Evolutionary conservation across 2,888 invertebrate species (phyloP).

Genomic region (Caenorhabditis sulstoni): DNA sequence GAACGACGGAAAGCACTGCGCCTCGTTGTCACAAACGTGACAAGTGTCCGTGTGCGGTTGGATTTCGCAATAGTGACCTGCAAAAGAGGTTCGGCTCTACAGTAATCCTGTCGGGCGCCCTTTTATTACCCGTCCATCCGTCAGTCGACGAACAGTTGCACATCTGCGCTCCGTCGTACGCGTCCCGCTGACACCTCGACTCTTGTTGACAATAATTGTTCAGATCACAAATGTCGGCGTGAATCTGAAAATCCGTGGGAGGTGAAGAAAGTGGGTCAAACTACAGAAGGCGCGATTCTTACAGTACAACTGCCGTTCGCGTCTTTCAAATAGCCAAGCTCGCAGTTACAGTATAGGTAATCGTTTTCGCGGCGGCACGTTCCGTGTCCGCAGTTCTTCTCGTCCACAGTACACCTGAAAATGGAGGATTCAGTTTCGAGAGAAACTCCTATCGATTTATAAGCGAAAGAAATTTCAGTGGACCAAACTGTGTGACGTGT

Average conservation of each 20-base stretch:
- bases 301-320: conserved; percentile 41
- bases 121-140: conserved; percentile 32
- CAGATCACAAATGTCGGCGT: conserved; percentile 21
- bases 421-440: too few species aligned
- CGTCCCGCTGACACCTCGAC: conserved; percentile 15
- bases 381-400: conserved; percentile 38
- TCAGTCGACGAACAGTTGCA: conserved; percentile 24
- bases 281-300: too few species aligned
- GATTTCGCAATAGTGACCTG: conserved; percentile 36
- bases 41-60: conserved; percentile 23
- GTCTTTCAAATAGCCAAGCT: conserved; percentile 27
- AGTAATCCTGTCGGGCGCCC: too few species aligned
- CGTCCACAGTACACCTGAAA: conserved; percentile 19
- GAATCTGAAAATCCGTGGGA: conserved; percentile 13
- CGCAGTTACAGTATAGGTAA: conserved; percentile 41
- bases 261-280: too few species aligned
- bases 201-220: conserved; percentile 53
- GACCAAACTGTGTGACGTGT: too few species aligned
- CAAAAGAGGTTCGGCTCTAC: not conserved
- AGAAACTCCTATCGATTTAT: too few species aligned
- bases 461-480: too few species aligned
- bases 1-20: conserved; percentile 13
- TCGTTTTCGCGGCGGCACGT: conserved; percentile 26
- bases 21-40: conserved; percentile 12
- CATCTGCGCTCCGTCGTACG: not conserved